Conservation (phyloP, 2,113 vertebrate genomes). For the Brienomyrus brachyistius region DNA sequence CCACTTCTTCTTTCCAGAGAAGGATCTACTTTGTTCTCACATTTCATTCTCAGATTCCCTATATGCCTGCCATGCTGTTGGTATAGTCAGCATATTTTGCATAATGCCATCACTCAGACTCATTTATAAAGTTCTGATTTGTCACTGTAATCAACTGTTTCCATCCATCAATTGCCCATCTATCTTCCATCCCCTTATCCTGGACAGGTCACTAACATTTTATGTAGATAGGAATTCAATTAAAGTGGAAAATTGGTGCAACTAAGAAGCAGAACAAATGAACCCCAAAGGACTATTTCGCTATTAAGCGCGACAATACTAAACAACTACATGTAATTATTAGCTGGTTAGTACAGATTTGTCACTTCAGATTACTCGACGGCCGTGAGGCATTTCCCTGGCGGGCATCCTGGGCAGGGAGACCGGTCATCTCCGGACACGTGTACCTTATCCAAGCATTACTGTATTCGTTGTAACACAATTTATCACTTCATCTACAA, state of each 20-base stretch:
- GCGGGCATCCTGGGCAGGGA: no score
- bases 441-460: neutral
- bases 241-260: neutral
- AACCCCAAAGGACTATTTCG: no score
- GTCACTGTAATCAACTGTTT: neutral
- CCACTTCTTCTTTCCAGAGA: neutral
- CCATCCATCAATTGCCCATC: neutral
- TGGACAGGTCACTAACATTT: neutral
- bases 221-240: neutral
- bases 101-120: neutral
- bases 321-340: no score
- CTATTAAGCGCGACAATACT: no score
- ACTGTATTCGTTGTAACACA: neutral
- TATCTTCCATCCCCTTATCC: neutral
- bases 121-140: neutral
- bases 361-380: no score
- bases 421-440: neutral
- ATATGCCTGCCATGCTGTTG: neutral
- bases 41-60: neutral
- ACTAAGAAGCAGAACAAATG: no score
- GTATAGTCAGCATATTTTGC: neutral
- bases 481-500: neutral
- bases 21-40: neutral
- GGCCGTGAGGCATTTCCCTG: no score
- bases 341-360: no score